These are phyloP conservation scores for Paragorgia papillata DNA, from an alignment of 92 coral and sea anemone species.

Conservation along the genomic window DNA sequence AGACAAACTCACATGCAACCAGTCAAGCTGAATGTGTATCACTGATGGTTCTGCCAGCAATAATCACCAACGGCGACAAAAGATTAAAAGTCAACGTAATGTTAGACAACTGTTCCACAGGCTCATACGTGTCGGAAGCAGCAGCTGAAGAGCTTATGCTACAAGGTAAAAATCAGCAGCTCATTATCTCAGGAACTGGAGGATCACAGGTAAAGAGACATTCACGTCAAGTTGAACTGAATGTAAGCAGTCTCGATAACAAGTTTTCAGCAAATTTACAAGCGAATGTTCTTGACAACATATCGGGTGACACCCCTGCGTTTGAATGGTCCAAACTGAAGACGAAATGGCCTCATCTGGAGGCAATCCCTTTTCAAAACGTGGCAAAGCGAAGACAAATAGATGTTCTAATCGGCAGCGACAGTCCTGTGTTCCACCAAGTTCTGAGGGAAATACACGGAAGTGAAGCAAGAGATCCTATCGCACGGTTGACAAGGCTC, in stretches of 20 bases:
- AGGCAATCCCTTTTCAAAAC: slow-evolving; percentile 23
- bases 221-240: slow-evolving; percentile 16
- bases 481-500: slow-evolving; percentile 10
- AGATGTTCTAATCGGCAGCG: slow-evolving; percentile 10
- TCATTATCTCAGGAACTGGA: slow-evolving; percentile 20
- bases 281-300: slow-evolving; percentile 27
- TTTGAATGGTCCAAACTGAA: slow-evolving; percentile 24
- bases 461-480: slow-evolving; percentile 14
- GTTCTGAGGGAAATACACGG: slow-evolving; percentile 18
- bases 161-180: slow-evolving; percentile 43
- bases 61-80: slow-evolving; percentile 38
- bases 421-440: slow-evolving; percentile 28
- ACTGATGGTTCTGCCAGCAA: slow-evolving; percentile 50
- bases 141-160: slow-evolving; percentile 55
- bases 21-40: slow-evolving; percentile 29
- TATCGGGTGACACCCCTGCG: slow-evolving; percentile 17
- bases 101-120: slow-evolving; percentile 69
- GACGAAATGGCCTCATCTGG: slow-evolving; percentile 25
- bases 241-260: background rate
- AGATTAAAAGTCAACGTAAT: slow-evolving; percentile 59
- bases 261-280: slow-evolving; percentile 10
- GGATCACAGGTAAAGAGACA: slow-evolving; percentile 12
- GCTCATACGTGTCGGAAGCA: slow-evolving; percentile 46
- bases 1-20: slow-evolving; percentile 26
- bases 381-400: slow-evolving; percentile 25